These are phyloP conservation scores for Gavialis gangeticus DNA, from an alignment of 2,113 vertebrate species.

Conservation along the genomic window DNA sequence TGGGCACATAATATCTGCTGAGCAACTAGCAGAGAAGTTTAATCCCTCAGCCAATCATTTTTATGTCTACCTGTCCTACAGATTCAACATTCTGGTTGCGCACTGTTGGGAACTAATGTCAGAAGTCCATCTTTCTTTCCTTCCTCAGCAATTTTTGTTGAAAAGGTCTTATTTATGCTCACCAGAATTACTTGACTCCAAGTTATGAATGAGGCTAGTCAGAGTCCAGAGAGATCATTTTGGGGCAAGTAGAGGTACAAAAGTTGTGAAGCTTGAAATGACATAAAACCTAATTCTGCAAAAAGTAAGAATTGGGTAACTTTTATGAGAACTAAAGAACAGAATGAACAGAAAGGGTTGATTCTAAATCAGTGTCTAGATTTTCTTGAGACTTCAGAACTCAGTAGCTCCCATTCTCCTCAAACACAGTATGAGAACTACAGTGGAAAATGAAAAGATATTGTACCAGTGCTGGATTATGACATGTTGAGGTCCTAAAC, in stretches of 20 bases:
- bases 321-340: background rate
- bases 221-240: background rate
- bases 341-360: background rate
- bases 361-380: background rate
- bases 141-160: background rate
- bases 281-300: background rate
- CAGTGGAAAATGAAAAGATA: background rate
- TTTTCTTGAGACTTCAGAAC: background rate
- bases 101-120: background rate
- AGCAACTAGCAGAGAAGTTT: constrained; percentile 63
- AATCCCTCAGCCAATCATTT: constrained; percentile 60
- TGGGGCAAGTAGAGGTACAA: background rate
- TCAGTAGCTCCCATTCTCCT: background rate
- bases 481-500: too few species aligned
- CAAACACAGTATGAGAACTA: background rate
- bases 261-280: background rate
- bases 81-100: constrained; percentile 28
- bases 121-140: background rate
- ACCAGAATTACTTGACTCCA: background rate
- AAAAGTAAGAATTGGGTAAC: background rate
- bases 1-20: constrained; percentile 51
- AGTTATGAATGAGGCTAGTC: background rate
- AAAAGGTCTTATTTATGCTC: background rate
- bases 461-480: background rate
- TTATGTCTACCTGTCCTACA: constrained; percentile 36